Percentiles rank a stretch among this genome's conserved stretches.
These are phyloP conservation scores for Megaceryle alcyon DNA, from an alignment of 2,797 vertebrate genomes.

Conservation along the genomic window DNA sequence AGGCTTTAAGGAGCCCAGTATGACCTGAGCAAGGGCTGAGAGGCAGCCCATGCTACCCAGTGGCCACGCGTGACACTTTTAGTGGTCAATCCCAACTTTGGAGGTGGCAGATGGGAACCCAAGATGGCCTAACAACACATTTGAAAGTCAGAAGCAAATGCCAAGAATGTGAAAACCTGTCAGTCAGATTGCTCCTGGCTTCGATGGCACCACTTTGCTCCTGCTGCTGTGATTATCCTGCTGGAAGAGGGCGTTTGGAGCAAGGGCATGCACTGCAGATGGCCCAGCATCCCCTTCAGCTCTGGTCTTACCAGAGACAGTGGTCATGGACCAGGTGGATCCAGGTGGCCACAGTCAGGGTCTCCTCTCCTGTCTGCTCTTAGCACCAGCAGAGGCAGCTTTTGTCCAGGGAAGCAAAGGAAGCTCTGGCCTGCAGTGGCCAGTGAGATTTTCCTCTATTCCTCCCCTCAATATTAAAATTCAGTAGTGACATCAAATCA, in stretches of 20 bases:
- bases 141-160: constrained; percentile 32
- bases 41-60: not conserved
- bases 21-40: not conserved
- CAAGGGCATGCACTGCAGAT: not conserved
- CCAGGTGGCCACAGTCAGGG: not conserved
- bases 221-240: constrained; percentile 4
- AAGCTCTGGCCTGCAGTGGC: not conserved
- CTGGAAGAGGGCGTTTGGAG: not conserved
- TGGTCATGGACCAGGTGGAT: not conserved
- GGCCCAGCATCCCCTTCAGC: not conserved
- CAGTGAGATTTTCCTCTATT: not conserved
- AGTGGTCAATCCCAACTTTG: not conserved
- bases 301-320: not conserved
- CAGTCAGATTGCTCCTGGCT: not conserved
- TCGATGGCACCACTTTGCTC: not conserved
- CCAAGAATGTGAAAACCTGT: constrained; percentile 16
- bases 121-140: not conserved
- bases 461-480: not conserved
- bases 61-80: no score
- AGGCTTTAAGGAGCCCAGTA: not conserved
- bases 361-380: not conserved
- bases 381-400: not conserved
- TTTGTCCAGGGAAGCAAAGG: not conserved
- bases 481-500: not conserved
- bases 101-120: constrained; percentile 28